Percentiles rank a stretch among this genome's conserved stretches.
phyloP scores from a whole-genome alignment of 2,888 invertebrate species.

The Rapana venosa region DNA sequence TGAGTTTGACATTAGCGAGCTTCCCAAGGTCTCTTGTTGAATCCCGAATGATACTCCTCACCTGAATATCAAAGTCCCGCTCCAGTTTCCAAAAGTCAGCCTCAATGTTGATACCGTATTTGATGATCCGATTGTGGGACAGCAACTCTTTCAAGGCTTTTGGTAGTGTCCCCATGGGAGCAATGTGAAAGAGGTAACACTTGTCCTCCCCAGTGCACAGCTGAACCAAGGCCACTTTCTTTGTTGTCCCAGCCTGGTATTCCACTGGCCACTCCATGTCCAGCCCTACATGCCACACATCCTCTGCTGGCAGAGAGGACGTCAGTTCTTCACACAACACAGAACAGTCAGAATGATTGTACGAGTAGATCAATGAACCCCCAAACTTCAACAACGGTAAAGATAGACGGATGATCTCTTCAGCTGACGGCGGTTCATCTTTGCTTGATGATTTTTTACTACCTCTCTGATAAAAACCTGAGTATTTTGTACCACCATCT shows the following conservation, averaged over 20 bases:
- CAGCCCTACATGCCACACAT: slow-evolving; percentile 59
- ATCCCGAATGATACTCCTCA: slow-evolving; percentile 55
- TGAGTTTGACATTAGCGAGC: slow-evolving; percentile 64
- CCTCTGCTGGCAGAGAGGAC: slow-evolving; percentile 32
- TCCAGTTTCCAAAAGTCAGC: slow-evolving; percentile 70
- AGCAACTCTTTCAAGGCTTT: slow-evolving; percentile 58
- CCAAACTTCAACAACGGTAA: slow-evolving; percentile 58
- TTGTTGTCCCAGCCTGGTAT: slow-evolving; percentile 57
- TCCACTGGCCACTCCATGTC: slow-evolving; percentile 73
- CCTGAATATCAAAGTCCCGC: slow-evolving; percentile 65
- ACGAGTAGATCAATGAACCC: slow-evolving; percentile 62
- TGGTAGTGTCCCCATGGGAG: slow-evolving; percentile 64
- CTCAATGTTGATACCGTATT: slow-evolving; percentile 67
- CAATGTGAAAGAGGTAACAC: slow-evolving; percentile 70
- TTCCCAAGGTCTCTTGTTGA: slow-evolving; percentile 60
- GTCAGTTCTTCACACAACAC: slow-evolving; percentile 66
- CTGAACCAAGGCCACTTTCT: slow-evolving; percentile 67
- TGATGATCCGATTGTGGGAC: slow-evolving; percentile 56
- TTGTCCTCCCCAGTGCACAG: slow-evolving; percentile 58
- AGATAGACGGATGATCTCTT: slow-evolving; percentile 54
- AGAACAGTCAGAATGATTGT: slow-evolving; percentile 62
- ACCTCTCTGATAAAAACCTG: neutral
- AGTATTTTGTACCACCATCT: neutral
- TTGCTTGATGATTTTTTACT: neutral
- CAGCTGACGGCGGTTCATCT: slow-evolving; percentile 20